Evolutionary conservation across 2,797 vertebrate genomes (phyloP), one percentile per base, ranked within the genome.

Genomic region (Rhynchonycteris naso): DNA sequence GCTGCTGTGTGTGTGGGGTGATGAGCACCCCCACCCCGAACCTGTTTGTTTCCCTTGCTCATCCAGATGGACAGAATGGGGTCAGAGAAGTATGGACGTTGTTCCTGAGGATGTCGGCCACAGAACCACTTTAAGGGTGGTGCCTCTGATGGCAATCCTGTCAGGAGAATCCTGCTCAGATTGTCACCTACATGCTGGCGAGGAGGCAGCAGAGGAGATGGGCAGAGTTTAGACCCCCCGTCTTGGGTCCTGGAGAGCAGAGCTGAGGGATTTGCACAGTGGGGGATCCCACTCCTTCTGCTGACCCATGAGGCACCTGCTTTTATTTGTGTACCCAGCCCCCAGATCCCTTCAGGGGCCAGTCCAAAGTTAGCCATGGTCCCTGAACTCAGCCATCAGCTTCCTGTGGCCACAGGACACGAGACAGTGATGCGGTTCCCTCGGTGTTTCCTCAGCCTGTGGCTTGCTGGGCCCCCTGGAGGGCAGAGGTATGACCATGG

Each of bases 191-290:
- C 16, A 30, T 0, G 5, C 47, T 13, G 4, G 54, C 63, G 28
- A 71, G 30, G 19, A 7, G 30, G 15, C 13, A 8, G 18, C 7
- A 16, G 58, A 11, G 10, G 21, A 26, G 21, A 2, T 0, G 4
- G 10, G 69, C 28, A 21, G 9, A 11, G 0, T 12, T 5, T 2
- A 26, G 52, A 14, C 2, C 24, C 24, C 26, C 22, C 5, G 3
- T 15, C 52, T 7, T 21, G 24, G n/a, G 19, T 14, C 11, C 61
- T 65, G 61, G 6, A 30, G 38, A 61, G 63, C 33, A 14, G 56
- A 30, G 24, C 16, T n/a, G 26, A 1, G 9, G 13, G 18, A 4
- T 16, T 4, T 16, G 4, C 28, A 1, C 9, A 0, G 8, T 1
- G 61, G 33, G 12, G 11, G 4, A 18, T 3, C 61, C 18, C 68